Evolutionary conservation across 2,113 vertebrate species (phyloP), one percentile per base, ranked within the genome.

Genomic region (Lophochroa leadbeateri): DNA sequence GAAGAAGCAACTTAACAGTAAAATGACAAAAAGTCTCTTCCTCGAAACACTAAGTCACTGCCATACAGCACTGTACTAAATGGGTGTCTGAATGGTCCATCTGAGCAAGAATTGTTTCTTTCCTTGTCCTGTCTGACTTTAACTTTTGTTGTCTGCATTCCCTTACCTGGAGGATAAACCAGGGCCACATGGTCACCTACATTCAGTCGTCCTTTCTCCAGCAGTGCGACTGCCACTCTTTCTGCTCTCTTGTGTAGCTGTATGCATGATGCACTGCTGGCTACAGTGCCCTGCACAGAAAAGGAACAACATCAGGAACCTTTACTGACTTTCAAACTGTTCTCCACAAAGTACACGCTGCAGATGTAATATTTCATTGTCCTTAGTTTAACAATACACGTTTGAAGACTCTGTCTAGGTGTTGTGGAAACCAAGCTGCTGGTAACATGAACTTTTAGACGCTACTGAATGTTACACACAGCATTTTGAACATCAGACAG

Each of bases 221-320:
- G 96, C 91, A 99, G 97, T 0, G 99, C 98, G 0, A 98, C 98
- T 1, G 99, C 99, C 65, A 99, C 98, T 3, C 99, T 98, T 96
- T 99, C 99, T 1, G 99, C 99, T 35, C 98, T 98, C 96, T 99
- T 99, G 98, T 99, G 99, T 94, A 99, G 97, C 97, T 99, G 99
- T 53, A 99, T 81, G 77, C 99, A 99, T 0, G 99, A 98, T 3
- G 99, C 99, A 17, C 98, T 98, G 95, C 98, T 99, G 6, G 98
- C 98, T 85, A 99, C 99, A 0, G 99, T 97, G 69, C 99, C 99
- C 99, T 99, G 93, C 86, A 61, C 43, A 81, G 37, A 39, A 87
- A 7, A 71, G 9, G 93, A 13, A 35, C 4, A 37, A 58, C 27
- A n/a, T n/a, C 28, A 86, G 41, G 64, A 70, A 81, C 55, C 16